Evolutionary conservation across 2,113 vertebrate species (phyloP), one percentile per base, ranked within the genome.

Genomic region (Acrocephalus arundinaceus): DNA sequence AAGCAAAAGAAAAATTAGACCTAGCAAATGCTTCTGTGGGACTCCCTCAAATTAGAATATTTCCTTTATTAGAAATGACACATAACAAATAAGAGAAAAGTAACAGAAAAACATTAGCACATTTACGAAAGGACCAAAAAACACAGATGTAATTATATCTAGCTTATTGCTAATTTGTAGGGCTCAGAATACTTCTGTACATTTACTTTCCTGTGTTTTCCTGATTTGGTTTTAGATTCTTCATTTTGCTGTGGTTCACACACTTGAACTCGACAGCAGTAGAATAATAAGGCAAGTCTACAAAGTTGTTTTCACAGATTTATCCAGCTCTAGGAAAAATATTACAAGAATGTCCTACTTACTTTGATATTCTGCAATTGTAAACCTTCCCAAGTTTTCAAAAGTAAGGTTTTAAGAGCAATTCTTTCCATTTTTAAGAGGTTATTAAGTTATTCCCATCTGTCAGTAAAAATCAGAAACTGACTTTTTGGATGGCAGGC

Each of bases 1-100:
- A 96, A 59, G 52, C 46, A 77, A 77, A 85, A 71, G 68, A 87
- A 94, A 96, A 94, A 94, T 90, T 67, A 90, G 82, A 85, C 43
- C 24, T 79, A 88, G 67, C 35, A 94, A 95, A 90, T 78, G 52
- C 20, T 90, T 94, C 72, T 71, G 24, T 75, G 58, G 85, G 51
- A 78, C 37, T 27, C 33, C 23, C 27, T 18, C 24, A 45, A 39
- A 71, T 75, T 72, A 70, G 35, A 84, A 13, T 61, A 89, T 70
- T 93, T 93, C 41, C 39, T 65, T 85, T 76, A 93, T 87, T 84
- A 94, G 54, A 96, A 96, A 79, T 62, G 84, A 23, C 70, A 65
- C 52, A 25, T 28, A 83, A 54, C 27, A 73, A 86, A 89, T 72
- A 51, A 72, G 82, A 88, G 20, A 71, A 63, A 82, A 93, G 14